Evolutionary conservation across 2,888 invertebrate genomes (phyloP), one percentile per base, ranked within the genome.

Genomic region (Sesamia inferens): DNA sequence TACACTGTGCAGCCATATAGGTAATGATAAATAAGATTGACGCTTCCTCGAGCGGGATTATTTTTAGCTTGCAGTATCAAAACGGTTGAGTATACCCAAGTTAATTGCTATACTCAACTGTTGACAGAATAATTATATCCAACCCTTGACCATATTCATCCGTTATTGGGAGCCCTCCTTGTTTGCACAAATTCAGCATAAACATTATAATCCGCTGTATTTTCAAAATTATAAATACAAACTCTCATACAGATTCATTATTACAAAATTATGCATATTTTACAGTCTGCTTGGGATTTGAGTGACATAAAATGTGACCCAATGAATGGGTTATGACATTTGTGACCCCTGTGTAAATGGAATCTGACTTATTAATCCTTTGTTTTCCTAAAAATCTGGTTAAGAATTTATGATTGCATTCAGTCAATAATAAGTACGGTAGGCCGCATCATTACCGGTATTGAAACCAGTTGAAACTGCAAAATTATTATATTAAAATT

Each of bases 211-310:
- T 61, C 68, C 66, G 61, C 65, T 84, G 64, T 72, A 65, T 72
- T 79, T 86, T 77, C 73, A 82, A 77, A 81, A 79, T 82, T 82
- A 75, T 78, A 79, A 85, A 85, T 70, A 76, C 78, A 78, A 75
- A 80, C 68, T 69, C 67, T 54, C 76, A 62, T 59, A 75, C 64
- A 69, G 70, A 81, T 81, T 79, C 78, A 73, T 87, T 87, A 85
- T 87, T 83, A 76, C 71, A 79, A 79, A 74, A 81, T 81, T 79
- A 79, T 85, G 77, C 81, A 79, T 83, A 87, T 85, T 85, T 83
- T 75, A 85, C 68, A 66, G 69, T 77, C 67, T 76, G 78, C 48
- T 31, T 51, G 73, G 71, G 69, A 71, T 42, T 66, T 72, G 85
- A 83, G 79, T 77, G 79, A 79, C 81, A 68, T 81, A 58, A 87